Evolutionary conservation across 2,888 invertebrate genomes (phyloP), one percentile per base, ranked within the genome.

Genomic region (Morpho helenor): DNA sequence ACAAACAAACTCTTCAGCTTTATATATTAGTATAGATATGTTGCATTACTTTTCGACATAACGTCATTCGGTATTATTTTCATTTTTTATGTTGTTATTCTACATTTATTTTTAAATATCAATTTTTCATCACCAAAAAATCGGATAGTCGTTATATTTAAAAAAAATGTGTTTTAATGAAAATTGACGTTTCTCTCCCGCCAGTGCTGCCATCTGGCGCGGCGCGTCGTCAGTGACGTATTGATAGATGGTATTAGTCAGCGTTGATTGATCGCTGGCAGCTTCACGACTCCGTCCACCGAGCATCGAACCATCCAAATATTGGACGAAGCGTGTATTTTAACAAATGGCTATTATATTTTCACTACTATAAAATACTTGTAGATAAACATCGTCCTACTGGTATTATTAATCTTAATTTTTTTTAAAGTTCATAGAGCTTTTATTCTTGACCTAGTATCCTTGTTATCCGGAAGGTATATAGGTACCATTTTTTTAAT

Each of bases 181-280:
- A 86, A 84, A 87, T 86, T 82, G 79, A 83, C 85, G 85, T 81
- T 80, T 82, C 81, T 79, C 74, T 75, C 69, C 72, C 77, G 71
- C 71, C 75, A 71, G 79, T 83, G 73, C 79, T 80, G 85, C 86
- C 89, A 88, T 87, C 86, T 89, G 87, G 83, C 76, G 79, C 72
- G 71, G 74, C 72, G 73, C 72, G 77, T 73, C 69, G 68, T 69
- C 74, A 61, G 65, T 82, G 87, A 87, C 86, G 82, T 72, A 79
- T 85, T 88, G 89, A 88, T 88, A 86, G 87, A 89, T 88, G 87
- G 79, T 82, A 83, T 79, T 79, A 82, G 80, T 80, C 80, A 74
- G 74, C 71, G 71, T 78, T 88, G 88, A 88, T 88, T 87, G 87
- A 89, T 88, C 77, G 80, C 72, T 84, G 87, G 84, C 81, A 76